Base-by-base conservation (phyloP, 2,888 invertebrate genomes). In the Litoditis marina region DNA sequence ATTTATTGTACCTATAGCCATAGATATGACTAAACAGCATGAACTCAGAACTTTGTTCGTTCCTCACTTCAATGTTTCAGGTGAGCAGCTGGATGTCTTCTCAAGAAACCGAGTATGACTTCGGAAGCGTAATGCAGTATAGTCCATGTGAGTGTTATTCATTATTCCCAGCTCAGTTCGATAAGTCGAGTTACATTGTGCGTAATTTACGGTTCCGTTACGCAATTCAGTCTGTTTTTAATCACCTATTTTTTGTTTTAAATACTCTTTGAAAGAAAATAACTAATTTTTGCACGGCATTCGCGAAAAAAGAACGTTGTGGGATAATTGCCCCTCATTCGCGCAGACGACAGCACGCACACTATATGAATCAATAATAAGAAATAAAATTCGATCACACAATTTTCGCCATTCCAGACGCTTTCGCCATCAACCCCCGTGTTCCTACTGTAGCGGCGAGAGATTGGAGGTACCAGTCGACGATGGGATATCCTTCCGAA, bases 391-490 rank as follows among this genome's bases (percentile, higher is more conserved):
- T n/a, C n/a, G n/a, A n/a, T n/a, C n/a, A 39, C 39, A 39, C 11
- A 39, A 39, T 39, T 11, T 39, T 39, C 13, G 11, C 30, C n/a
- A 22, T 50, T 11, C 22, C 28, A 50, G 50, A 50, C 27, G 50
- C 50, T n/a, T 50, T 50, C 8, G 50, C 50, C 8, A 22, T 50
- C 19, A 50, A 50, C 28, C 22, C 25, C n/a, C 4, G 50, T n/a
- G 27, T 50, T n/a, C 50, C 50, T 19, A 50, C 50, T n/a, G 50
- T 50, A 6, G 5, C 27, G 4, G 50, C 50, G 6, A 22, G 28
- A 50, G 30, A 50, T 27, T 50, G 50, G 50, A 19, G 50, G n/a
- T 50, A 25, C 28, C 50, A 50, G 27, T 22, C 50, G n/a, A 50
- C 50, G n/a, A 50, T 50, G 50, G 50, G 50, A 50, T n/a, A 28